Evolutionary conservation across 2,888 invertebrate genomes (phyloP), one percentile per base, ranked within the genome.

Genomic region (Celastrina argiolus): DNA sequence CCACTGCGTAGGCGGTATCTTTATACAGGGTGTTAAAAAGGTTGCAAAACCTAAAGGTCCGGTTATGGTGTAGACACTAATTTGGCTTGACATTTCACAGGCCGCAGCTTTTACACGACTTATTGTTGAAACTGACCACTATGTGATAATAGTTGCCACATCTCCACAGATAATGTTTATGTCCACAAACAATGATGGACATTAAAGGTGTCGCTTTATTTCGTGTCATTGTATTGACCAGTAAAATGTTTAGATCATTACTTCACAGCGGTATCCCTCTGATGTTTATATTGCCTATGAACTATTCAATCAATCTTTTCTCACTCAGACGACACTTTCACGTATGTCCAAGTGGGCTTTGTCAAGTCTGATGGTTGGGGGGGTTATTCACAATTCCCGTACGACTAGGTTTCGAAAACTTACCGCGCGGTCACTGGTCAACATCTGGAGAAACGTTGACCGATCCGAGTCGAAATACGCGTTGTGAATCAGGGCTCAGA

Each of bases 401-500:
- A n/a, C n/a, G n/a, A n/a, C n/a, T n/a, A n/a, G n/a, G n/a, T n/a
- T n/a, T n/a, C n/a, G n/a, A n/a, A n/a, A n/a, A n/a, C n/a, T n/a
- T n/a, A n/a, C n/a, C n/a, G n/a, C n/a, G n/a, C n/a, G n/a, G n/a
- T n/a, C n/a, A n/a, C n/a, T n/a, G n/a, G n/a, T n/a, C n/a, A n/a
- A n/a, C n/a, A n/a, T n/a, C n/a, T n/a, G n/a, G n/a, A n/a, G n/a
- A n/a, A n/a, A n/a, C n/a, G n/a, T n/a, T n/a, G n/a, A n/a, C n/a
- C n/a, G n/a, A n/a, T n/a, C n/a, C n/a, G n/a, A n/a, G n/a, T n/a
- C n/a, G n/a, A n/a, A n/a, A n/a, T n/a, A n/a, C n/a, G n/a, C 28
- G 58, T 70, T 67, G 69, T 72, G 72, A n/a, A n/a, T n/a, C n/a
- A n/a, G n/a, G 69, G 71, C 69, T 71, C 69, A 70, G 77, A 76